Evolutionary conservation across 1,140 invertebrate genomes (phyloP).

Genomic region (Lysiphlebus fabarum): DNA sequence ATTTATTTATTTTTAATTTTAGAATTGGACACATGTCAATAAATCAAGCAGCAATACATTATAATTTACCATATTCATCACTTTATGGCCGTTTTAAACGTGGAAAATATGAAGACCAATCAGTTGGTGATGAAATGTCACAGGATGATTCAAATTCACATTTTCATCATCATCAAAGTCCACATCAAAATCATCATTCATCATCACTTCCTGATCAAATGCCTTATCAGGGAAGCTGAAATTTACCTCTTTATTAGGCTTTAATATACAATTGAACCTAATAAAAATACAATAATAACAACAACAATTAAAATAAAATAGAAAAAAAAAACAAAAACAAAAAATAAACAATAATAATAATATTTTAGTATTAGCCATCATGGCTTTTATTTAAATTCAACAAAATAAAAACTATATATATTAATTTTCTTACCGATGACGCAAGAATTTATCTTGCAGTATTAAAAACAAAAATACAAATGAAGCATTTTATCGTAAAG

Average conservation of each 20-base stretch:
- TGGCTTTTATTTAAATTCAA: neutral
- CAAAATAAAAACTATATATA: too few species aligned
- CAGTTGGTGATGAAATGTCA: slow-evolving; percentile 51
- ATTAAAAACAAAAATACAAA: slow-evolving; percentile 44
- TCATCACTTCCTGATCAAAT: slow-evolving; percentile 54
- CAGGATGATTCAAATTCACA: slow-evolving; percentile 52
- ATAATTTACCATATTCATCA: slow-evolving; percentile 84
- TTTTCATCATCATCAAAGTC: slow-evolving; percentile 45
- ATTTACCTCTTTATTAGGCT: slow-evolving; percentile 54
- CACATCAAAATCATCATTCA: slow-evolving; percentile 53
- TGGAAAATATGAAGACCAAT: slow-evolving; percentile 59
- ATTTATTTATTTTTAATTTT: slow-evolving; percentile 29
- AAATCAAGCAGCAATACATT: slow-evolving; percentile 89
- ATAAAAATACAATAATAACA: neutral
- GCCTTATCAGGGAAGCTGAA: slow-evolving; percentile 57
- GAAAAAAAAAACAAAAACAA: neutral
- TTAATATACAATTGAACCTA: slow-evolving; percentile 13
- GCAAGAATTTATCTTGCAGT: slow-evolving; percentile 40
- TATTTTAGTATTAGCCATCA: neutral
- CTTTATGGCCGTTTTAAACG: slow-evolving; percentile 84
- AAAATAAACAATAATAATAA: too few species aligned
- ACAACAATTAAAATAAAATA: too few species aligned
- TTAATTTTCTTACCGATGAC: neutral
- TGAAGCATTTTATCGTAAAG: neutral
- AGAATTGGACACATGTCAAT: slow-evolving; percentile 88